Conservation (phyloP, 37 sponge, comb jelly and placozoan genomes). For the Bolinopsis microptera region DNA sequence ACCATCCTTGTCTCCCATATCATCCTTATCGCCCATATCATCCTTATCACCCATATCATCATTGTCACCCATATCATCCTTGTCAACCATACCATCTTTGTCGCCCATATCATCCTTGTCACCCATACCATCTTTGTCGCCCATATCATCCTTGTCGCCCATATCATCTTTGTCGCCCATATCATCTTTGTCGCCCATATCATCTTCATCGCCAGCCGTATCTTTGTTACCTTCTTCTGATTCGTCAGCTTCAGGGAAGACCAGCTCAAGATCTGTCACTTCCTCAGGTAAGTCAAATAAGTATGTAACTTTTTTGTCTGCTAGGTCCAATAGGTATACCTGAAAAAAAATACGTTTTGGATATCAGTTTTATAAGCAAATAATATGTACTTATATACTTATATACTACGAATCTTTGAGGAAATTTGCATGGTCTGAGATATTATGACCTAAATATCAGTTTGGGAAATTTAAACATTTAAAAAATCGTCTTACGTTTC, state of each 20-base stretch:
- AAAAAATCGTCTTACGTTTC: too few species aligned
- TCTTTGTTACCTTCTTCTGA: background rate
- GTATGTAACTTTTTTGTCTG: background rate
- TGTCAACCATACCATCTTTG: background rate
- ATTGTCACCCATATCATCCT: background rate
- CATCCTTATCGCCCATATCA: background rate
- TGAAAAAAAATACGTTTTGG: background rate
- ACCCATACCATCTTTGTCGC: background rate
- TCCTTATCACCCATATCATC: background rate
- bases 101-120: background rate
- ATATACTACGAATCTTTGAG: too few species aligned
- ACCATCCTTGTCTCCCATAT: background rate
- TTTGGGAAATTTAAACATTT: too few species aligned
- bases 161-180: background rate
- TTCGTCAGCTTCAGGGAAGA: background rate
- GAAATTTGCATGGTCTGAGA: too few species aligned
- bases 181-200: background rate
- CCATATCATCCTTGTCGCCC: background rate
- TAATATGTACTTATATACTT: background rate
- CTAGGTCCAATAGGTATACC: background rate
- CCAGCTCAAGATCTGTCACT: background rate
- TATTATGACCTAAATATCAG: too few species aligned
- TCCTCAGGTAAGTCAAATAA: background rate
- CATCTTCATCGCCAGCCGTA: background rate
- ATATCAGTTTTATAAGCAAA: background rate